Percentiles rank a stretch among this genome's conserved stretches.
phyloP scores from a whole-genome alignment of 2,113 vertebrate genomes.

The Ctenomys sociabilis region DNA sequence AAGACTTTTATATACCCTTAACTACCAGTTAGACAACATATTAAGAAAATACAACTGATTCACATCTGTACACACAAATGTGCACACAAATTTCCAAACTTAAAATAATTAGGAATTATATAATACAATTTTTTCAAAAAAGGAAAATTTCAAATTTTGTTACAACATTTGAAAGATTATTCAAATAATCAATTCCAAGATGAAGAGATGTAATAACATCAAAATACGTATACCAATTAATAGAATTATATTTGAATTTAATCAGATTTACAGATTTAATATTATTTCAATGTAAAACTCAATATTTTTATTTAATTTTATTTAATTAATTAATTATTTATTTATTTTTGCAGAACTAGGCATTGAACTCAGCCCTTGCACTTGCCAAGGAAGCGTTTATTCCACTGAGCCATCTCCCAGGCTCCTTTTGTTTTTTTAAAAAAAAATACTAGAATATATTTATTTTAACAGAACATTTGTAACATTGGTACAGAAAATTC shows the following conservation, averaged over 20 bases:
- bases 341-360: too few relatives aligned
- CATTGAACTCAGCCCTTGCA: too few relatives aligned
- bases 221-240: background rate
- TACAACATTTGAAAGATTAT: slow-evolving; percentile 43
- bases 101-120: background rate
- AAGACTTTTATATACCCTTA: background rate
- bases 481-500: background rate
- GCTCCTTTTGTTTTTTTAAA: too few relatives aligned
- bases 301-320: background rate
- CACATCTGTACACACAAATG: background rate
- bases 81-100: background rate
- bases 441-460: background rate
- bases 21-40: background rate
- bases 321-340: too few relatives aligned
- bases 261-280: slow-evolving; percentile 30
- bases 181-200: slow-evolving; percentile 28
- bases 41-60: background rate
- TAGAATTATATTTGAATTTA: background rate
- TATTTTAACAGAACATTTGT: background rate
- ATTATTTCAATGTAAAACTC: background rate
- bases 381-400: too few relatives aligned
- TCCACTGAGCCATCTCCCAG: too few relatives aligned
- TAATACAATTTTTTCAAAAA: background rate
- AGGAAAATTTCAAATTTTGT: background rate
- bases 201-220: slow-evolving; percentile 41